Base-by-base conservation (phyloP, 2,797 vertebrate genomes). In the Anomalospiza imberbis region DNA sequence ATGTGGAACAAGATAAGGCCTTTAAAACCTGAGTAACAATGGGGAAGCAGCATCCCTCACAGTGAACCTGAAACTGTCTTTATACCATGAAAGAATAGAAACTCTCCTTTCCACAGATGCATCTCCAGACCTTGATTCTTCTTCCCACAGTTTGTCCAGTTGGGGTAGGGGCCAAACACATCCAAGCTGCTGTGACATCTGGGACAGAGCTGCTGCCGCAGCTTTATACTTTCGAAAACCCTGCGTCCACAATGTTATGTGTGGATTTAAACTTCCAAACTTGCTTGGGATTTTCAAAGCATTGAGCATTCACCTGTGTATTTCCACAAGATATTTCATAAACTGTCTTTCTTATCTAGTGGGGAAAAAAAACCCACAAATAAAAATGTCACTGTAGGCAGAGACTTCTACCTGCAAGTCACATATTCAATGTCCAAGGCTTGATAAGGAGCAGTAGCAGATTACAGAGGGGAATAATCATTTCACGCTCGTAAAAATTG, bases 1-100 rank as follows among this genome's bases (percentile, higher is more conserved):
- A 40, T 42, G 28, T 0, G 1, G 70, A 92, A 88, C 7, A 5
- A 94, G 96, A 24, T 88, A 96, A 97, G 60, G 93, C 68, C 91
- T 97, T 96, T 91, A 96, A 96, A 96, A 94, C 73, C 75, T 91
- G 96, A 90, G 42, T 92, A 88, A 97, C 92, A 95, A 94, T 77
- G 72, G 62, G 45, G 67, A 70, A 96, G 54, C 44, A 81, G 76
- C 92, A 95, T 95, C 95, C 95, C 86, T 90, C 85, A 53, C 84
- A 77, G 19, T 0, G 32, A 91, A 60, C 68, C 55, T 89, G 78
- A 91, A 95, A 96, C 88, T 92, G 88, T 94, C 94, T 84, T 85
- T 94, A 54, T 34, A 53, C n/a, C 71, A 29, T 8, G 75, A 32
- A 72, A 78, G 31, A 51, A 72, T 10, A 88, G 75, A 82, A 89